Evolutionary conservation across 2,113 vertebrate genomes (phyloP).

Genomic region (Cariama cristata): DNA sequence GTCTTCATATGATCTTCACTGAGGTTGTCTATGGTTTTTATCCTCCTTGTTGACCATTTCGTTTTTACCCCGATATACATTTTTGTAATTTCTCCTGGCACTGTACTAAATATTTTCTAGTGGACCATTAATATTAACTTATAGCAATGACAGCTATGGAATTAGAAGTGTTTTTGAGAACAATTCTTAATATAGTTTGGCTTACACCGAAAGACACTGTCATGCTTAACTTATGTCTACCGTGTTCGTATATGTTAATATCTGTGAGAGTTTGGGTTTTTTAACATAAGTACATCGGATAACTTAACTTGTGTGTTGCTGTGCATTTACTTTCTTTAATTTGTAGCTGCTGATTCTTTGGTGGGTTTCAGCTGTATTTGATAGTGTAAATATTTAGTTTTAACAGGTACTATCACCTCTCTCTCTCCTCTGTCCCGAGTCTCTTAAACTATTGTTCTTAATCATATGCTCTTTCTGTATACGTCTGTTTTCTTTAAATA

Average conservation of each 20-base stretch:
- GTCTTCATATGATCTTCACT: neutral
- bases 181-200: neutral
- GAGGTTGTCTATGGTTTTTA: accelerated
- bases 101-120: neutral
- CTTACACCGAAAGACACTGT: neutral
- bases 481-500: neutral
- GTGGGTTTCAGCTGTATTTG: neutral
- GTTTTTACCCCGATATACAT: neutral
- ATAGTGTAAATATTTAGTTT: neutral
- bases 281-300: neutral
- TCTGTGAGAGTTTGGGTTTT: neutral
- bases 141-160: too few relatives aligned
- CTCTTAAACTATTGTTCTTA: neutral
- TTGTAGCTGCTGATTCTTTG: neutral
- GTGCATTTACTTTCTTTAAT: neutral
- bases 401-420: neutral
- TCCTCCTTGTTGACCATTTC: neutral
- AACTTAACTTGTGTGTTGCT: neutral
- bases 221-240: neutral
- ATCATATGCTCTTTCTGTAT: neutral
- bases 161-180: neutral
- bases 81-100: neutral
- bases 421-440: neutral
- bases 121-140: neutral
- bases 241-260: neutral